Evolutionary conservation across 2,888 invertebrate species (phyloP).

Genomic region (Augiades crinisus): DNA sequence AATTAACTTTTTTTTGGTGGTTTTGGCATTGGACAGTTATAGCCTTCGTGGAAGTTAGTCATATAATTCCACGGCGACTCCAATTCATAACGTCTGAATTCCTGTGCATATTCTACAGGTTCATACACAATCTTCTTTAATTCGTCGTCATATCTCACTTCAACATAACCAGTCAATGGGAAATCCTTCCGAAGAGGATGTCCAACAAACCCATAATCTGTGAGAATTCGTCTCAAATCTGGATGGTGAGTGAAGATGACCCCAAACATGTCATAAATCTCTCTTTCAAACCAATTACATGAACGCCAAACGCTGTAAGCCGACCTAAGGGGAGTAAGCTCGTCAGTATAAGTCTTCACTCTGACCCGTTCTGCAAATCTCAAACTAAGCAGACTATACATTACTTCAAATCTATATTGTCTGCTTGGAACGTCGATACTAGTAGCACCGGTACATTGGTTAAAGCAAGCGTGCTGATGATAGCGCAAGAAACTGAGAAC

Average conservation of each 20-base stretch:
- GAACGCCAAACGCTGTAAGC: constrained; percentile 50
- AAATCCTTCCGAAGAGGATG: constrained; percentile 73
- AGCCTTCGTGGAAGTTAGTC: constrained; percentile 62
- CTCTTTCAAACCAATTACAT: constrained; percentile 58
- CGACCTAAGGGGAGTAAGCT: constrained; percentile 63
- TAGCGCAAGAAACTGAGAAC: constrained; percentile 58
- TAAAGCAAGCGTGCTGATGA: constrained; percentile 67
- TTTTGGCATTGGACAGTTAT: constrained; percentile 41
- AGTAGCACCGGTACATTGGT: constrained; percentile 51
- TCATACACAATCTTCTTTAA: constrained; percentile 70
- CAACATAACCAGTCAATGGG: constrained; percentile 64
- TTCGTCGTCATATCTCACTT: constrained; percentile 70
- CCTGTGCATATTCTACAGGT: constrained; percentile 65
- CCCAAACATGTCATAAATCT: constrained; percentile 70
- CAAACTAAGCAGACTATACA: constrained; percentile 56
- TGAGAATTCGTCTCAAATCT: constrained; percentile 64
- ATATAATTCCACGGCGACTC: constrained; percentile 66
- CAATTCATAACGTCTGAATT: constrained; percentile 52
- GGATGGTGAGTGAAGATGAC: constrained; percentile 67
- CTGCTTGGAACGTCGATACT: constrained; percentile 68
- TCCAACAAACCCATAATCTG: constrained; percentile 69
- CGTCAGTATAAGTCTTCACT: constrained; percentile 69
- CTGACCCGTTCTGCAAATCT: constrained; percentile 50
- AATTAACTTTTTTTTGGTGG: constrained; percentile 29
- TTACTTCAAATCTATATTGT: constrained; percentile 60